Evolutionary conservation across 2,113 vertebrate species (phyloP).

Genomic region (Podocnemis expansa): DNA sequence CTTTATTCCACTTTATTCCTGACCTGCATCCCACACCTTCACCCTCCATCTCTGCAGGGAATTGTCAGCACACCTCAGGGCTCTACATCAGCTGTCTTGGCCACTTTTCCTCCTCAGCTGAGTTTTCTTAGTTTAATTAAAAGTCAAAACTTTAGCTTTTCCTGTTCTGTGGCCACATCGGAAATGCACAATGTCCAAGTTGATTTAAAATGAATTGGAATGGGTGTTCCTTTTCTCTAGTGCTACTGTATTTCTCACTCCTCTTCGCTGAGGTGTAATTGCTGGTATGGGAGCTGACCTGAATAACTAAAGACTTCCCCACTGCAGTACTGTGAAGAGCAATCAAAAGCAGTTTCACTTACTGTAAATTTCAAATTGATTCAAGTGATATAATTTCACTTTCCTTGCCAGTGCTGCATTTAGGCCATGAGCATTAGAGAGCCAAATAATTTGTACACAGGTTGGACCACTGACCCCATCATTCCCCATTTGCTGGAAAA

Average conservation of each 20-base stretch:
- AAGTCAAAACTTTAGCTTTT: constrained; percentile 47
- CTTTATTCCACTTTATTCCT: background rate
- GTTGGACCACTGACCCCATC: background rate
- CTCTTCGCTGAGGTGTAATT: constrained; percentile 51
- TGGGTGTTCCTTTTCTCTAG: background rate
- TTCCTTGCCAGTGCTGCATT: background rate
- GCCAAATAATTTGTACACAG: background rate
- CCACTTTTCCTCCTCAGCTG: background rate
- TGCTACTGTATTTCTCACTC: constrained; percentile 6
- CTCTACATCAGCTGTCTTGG: background rate
- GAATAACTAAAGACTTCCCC: constrained; percentile 63
- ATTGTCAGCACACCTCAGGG: background rate
- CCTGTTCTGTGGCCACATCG: background rate
- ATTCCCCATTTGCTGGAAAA: background rate
- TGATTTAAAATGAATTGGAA: background rate
- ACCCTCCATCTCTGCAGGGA: rapidly evolving
- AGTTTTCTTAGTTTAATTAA: background rate
- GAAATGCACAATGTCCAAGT: background rate
- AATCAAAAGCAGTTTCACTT: constrained; percentile 18
- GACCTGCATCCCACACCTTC: background rate
- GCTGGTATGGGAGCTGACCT: constrained; percentile 73
- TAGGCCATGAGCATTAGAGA: background rate
- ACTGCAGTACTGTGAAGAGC: constrained; percentile 36
- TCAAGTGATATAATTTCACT: constrained; percentile 36
- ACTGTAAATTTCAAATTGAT: background rate